Evolutionary conservation across 1,140 invertebrate genomes (phyloP), one percentile per base, ranked within the genome.

Genomic region (Drosophila triauraria): DNA sequence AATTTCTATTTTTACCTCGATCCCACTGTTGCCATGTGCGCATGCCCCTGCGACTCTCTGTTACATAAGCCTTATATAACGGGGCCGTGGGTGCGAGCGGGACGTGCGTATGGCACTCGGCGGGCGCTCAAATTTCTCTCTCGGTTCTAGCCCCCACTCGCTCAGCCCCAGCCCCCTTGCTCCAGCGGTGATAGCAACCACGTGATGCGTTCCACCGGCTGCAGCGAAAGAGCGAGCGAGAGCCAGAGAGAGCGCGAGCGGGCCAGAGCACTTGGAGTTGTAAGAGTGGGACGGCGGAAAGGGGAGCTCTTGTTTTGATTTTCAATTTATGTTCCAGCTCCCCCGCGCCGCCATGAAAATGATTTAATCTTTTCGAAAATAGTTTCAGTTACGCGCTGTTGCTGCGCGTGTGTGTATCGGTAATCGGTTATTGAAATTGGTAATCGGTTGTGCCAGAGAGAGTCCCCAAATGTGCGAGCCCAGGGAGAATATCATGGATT

Each of bases 51-150:
- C 46, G 56, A 48, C 68, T 78, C 74, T 69, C 80, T 62, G 68
- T 88, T 88, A 88, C 85, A 88, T 88, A 88, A 88, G 85, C 23
- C 84, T 88, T 88, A 88, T 90, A 88, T 88, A 88, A 88, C 50
- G 35, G 17, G 8, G 48, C 74, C 61, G 46, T 48, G 40, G 20
- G 83, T 54, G 68, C 40, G 68, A 87, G 64, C 46, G 80, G 62
- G 72, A 87, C 23, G 44, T 46, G 38, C 44, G 7, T 75, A 72
- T 47, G 17, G 27, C 44, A 25, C 44, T 43, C 65, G 57, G 62
- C 53, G 65, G 23, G 38, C 51, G 61, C 59, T 68, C 48, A 58
- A 63, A 47, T 44, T 56, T 63, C 64, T 48, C n/a, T 54, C 60
- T 54, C 57, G 27, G 46, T 46, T 47, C 74, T 72, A 58, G 56